These are phyloP conservation scores for Paragorgia papillata DNA, from an alignment of 92 coral and sea anemone genomes.

Conservation along the genomic window DNA sequence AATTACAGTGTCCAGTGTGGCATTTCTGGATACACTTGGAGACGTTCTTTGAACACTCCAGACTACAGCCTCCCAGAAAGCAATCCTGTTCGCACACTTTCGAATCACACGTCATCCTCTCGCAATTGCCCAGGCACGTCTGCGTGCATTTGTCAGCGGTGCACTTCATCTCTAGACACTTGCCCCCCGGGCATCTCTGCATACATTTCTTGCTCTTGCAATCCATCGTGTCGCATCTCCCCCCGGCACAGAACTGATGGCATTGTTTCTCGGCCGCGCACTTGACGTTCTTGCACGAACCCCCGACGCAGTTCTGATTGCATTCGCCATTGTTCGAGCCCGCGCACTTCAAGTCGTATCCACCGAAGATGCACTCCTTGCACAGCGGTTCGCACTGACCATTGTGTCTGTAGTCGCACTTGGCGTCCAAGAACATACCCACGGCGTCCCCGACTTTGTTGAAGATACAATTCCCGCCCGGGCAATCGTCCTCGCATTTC, in stretches of 20 bases:
- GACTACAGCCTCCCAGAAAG: conserved; percentile 20
- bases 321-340: conserved; percentile 8
- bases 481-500: conserved; percentile 27
- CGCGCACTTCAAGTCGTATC: conserved; percentile 17
- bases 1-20: conserved; percentile 8
- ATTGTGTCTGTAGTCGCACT: conserved; percentile 47
- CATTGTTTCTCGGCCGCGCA: conserved; percentile 20
- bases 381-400: conserved; percentile 49
- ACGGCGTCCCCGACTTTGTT: conserved; percentile 8
- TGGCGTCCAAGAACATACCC: conserved; percentile 29
- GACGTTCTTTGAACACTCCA: conserved; percentile 34
- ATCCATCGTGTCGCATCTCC: conserved; percentile 21
- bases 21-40: conserved; percentile 16
- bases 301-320: conserved; percentile 33
- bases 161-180: conserved; percentile 32
- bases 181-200: conserved; percentile 39
- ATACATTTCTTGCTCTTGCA: conserved; percentile 24
- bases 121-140: conserved; percentile 33
- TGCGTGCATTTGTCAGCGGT: conserved; percentile 29
- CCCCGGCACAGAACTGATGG: conserved; percentile 31
- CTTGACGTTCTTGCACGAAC: conserved; percentile 25
- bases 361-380: conserved; percentile 30
- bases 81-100: conserved; percentile 37
- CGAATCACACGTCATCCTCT: conserved; percentile 31
- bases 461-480: conserved; percentile 36